A percentile compares a stretch with the other conserved stretches of the same genome.
Evolutionary conservation across 2,113 vertebrate species (phyloP).

Genomic region (Tupaia tana): DNA sequence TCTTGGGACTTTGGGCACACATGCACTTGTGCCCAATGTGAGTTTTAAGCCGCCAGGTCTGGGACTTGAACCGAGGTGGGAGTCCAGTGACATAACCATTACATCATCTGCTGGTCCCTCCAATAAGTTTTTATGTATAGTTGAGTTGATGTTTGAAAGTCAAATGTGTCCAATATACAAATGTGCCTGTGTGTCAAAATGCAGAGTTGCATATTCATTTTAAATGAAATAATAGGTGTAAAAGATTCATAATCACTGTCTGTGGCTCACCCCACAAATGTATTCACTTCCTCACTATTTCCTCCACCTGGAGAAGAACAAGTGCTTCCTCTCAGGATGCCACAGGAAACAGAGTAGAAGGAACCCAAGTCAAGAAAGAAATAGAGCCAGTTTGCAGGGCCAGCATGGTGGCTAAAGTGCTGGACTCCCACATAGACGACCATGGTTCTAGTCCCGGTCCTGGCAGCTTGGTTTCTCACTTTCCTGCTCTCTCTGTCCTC

Average conservation of each 20-base stretch:
- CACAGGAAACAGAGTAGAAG: not conserved
- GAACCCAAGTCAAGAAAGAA: not conserved
- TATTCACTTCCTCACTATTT: not conserved
- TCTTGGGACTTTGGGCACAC: too few species aligned
- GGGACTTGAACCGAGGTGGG: too few species aligned
- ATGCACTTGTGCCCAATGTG: too few species aligned
- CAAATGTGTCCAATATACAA: not conserved
- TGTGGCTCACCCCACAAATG: not conserved
- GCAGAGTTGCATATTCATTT: not conserved
- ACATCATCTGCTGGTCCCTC: not conserved
- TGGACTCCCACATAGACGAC: too few species aligned
- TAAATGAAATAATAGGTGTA: not conserved
- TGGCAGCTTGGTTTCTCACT: too few species aligned
- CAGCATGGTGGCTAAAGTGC: too few species aligned
- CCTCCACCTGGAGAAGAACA: not conserved
- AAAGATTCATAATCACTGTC: not conserved
- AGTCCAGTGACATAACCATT: too few species aligned
- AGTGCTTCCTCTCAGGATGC: not conserved
- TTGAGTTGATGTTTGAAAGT: conserved; percentile 15
- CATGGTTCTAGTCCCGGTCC: too few species aligned
- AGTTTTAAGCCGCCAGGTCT: too few species aligned
- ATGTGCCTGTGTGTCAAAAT: not conserved
- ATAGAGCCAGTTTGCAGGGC: not conserved
- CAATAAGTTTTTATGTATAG: not conserved
- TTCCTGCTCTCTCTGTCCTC: too few species aligned